These are phyloP conservation scores for Microctonus hyperodae DNA, from an alignment of 2,888 invertebrate species.

Conservation along the genomic window DNA sequence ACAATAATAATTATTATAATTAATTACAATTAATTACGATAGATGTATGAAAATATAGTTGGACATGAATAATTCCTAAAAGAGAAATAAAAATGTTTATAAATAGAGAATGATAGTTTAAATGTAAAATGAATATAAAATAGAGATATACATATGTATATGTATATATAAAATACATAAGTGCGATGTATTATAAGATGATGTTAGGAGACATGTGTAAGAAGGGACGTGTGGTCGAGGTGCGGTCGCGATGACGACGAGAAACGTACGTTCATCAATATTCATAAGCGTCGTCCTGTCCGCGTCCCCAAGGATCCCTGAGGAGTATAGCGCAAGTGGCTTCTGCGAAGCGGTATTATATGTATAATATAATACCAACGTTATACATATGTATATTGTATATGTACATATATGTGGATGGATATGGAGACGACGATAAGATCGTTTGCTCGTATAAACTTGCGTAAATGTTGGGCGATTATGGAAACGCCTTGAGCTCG, in stretches of 20 bases:
- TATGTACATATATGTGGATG: conserved; percentile 4
- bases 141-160: too few species aligned
- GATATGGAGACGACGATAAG: conserved; percentile 22
- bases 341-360: conserved; percentile 13
- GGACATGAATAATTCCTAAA: not conserved
- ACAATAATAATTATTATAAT: not conserved
- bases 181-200: conserved; percentile 20
- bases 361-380: too few species aligned
- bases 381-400: not conserved
- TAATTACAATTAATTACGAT: conserved; percentile 2
- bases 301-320: conserved; percentile 56
- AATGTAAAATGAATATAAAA: conserved; percentile 5
- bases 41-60: not conserved
- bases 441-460: conserved; percentile 21
- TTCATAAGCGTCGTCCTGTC: conserved; percentile 57
- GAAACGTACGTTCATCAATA: conserved; percentile 61
- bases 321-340: conserved; percentile 22
- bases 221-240: conserved; percentile 43
- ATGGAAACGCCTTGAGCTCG: conserved; percentile 21
- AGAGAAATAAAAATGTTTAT: not conserved
- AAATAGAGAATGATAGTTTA: not conserved
- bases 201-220: conserved; percentile 10
- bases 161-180: not conserved
- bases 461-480: conserved; percentile 22
- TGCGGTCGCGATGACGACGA: conserved; percentile 48